Percentiles rank a stretch among this genome's conserved stretches.
Conservation (phyloP, 2,888 invertebrate genomes). For the Eueremaeus valkanovi region DNA sequence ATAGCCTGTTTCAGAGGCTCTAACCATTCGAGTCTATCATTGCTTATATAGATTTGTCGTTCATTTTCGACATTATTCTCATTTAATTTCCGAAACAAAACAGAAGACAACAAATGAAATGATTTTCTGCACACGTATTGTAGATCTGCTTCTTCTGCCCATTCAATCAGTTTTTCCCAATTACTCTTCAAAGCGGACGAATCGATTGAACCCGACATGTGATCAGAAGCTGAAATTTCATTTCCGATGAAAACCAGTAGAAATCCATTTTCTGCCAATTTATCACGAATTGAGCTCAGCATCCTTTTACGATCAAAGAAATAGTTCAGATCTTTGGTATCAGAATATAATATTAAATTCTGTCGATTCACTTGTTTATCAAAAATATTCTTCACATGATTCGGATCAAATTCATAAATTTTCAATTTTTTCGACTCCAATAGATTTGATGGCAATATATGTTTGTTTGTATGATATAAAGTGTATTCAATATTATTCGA, state of each 20-base stretch:
- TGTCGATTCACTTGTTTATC: constrained; percentile 4
- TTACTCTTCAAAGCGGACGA: neutral
- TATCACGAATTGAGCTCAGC: neutral
- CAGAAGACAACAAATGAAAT: constrained; percentile 18
- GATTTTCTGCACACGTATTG: constrained; percentile 28
- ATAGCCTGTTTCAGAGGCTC: constrained; percentile 23
- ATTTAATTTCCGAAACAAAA: constrained; percentile 30
- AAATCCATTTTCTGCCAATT: constrained; percentile 15
- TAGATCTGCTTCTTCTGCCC: constrained; percentile 28
- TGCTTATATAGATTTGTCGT: constrained; percentile 2
- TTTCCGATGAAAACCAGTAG: constrained; percentile 18
- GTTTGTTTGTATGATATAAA: neutral
- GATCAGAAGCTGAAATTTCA: neutral
- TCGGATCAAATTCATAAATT: neutral
- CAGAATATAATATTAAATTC: constrained; percentile 24
- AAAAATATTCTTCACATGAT: constrained; percentile 10
- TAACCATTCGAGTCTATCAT: constrained; percentile 27
- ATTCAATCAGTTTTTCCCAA: neutral
- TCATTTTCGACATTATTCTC: constrained; percentile 11
- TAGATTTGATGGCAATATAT: constrained; percentile 15
- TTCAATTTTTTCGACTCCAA: neutral
- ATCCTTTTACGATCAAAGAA: neutral
- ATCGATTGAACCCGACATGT: neutral
- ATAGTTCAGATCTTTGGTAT: constrained; percentile 19
- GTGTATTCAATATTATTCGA: constrained; percentile 23